These are phyloP conservation scores for Drosophila sordidula DNA, from an alignment of 2,888 invertebrate genomes.

Conservation along the genomic window DNA sequence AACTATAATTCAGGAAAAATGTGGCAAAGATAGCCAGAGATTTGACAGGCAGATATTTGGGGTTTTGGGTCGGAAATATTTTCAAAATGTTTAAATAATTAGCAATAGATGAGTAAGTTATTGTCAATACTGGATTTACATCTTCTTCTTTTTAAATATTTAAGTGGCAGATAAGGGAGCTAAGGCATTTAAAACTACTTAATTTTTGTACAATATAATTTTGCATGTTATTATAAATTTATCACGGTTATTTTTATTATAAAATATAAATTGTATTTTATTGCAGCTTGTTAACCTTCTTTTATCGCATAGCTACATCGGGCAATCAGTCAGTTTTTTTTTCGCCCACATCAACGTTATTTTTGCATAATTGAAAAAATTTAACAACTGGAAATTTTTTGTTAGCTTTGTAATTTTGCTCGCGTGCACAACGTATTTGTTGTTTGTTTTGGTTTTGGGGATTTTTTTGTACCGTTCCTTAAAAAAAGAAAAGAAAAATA, in stretches of 20 bases:
- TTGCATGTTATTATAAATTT: no score
- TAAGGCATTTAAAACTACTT: no score
- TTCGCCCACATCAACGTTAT: constrained; percentile 5
- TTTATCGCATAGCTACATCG: not conserved
- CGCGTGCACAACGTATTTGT: constrained; percentile 66
- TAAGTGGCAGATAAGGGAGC: no score
- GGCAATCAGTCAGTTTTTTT: not conserved
- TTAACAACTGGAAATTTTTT: constrained; percentile 62
- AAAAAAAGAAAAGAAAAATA: constrained; percentile 22
- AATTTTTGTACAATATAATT: no score
- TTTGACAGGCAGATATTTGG: no score
- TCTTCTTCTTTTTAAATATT: no score
- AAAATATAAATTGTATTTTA: not conserved
- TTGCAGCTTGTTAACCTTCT: not conserved
- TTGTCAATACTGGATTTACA: no score
- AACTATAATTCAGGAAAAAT: no score
- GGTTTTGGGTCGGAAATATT: no score
- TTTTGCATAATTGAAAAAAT: constrained; percentile 63
- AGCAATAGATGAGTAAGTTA: no score
- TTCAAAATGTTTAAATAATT: no score
- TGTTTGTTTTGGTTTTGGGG: constrained; percentile 1
- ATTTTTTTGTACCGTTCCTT: constrained; percentile 46
- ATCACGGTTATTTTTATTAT: not conserved
- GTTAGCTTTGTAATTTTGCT: constrained; percentile 71
- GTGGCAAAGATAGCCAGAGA: no score